Evolutionary conservation across 92 coral and sea anemone genomes (phyloP).

Genomic region (Blastomussa wellsi): DNA sequence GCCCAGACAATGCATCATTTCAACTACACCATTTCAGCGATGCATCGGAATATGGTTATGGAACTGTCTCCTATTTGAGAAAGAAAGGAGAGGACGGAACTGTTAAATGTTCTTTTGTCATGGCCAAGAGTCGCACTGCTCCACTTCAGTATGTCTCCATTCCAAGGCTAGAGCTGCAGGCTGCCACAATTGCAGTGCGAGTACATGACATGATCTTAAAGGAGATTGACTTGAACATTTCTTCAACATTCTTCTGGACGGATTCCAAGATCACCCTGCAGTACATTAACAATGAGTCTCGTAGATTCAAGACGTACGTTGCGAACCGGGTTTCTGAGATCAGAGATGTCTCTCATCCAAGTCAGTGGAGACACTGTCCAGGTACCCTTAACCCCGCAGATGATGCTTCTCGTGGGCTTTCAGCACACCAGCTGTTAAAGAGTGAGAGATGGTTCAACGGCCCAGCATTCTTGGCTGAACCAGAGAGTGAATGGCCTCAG

Average conservation of each 20-base stretch:
- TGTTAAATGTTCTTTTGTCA: constrained; percentile 47
- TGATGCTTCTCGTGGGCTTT: constrained; percentile 48
- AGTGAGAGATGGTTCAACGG: constrained; percentile 57
- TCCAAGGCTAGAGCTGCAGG: constrained; percentile 63
- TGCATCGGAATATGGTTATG: constrained; percentile 66
- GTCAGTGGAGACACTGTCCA: constrained; percentile 46
- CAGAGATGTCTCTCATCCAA: constrained; percentile 25
- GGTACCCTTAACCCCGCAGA: constrained; percentile 46
- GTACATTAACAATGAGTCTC: constrained; percentile 53
- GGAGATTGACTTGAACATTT: constrained; percentile 47
- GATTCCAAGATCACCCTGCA: constrained; percentile 50
- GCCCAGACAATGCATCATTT: constrained; percentile 16
- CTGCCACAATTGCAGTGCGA: constrained; percentile 61
- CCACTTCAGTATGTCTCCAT: constrained; percentile 61
- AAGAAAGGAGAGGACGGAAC: constrained; percentile 38
- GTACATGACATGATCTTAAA: constrained; percentile 43
- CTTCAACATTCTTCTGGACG: constrained; percentile 54
- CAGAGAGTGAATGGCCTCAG: constrained; percentile 49
- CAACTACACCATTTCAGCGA: constrained; percentile 65
- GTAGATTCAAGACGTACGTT: constrained; percentile 54
- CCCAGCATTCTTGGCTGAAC: constrained; percentile 42
- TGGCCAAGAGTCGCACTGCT: constrained; percentile 63
- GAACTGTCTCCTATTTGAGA: too few species aligned
- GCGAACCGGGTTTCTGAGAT: constrained; percentile 58
- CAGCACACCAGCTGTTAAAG: constrained; percentile 22